Conservation (phyloP, 1,140 invertebrate species). For the Neotoxoptera formosana region DNA sequence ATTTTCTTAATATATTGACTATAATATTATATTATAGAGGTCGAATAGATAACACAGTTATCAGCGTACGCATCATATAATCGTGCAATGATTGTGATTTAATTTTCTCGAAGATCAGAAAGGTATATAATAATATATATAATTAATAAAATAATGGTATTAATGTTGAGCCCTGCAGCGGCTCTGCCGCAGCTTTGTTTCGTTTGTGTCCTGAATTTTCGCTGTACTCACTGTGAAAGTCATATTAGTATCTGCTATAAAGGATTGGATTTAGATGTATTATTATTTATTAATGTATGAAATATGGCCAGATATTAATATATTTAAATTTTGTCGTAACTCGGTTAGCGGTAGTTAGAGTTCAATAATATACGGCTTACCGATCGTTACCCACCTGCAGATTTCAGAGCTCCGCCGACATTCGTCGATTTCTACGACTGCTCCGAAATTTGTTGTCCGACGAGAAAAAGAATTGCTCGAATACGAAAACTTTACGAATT, state of each 20-base stretch:
- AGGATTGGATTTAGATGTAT: background rate
- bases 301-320: background rate
- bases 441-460: background rate
- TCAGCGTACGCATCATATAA: accelerated
- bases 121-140: no score
- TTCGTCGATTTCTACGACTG: background rate
- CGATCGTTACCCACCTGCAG: background rate
- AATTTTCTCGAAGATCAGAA: background rate
- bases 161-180: background rate
- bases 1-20: background rate
- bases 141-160: background rate
- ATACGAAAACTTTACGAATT: background rate
- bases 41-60: background rate
- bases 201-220: background rate
- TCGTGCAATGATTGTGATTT: background rate
- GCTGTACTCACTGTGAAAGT: background rate
- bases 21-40: no score
- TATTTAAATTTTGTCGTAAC: background rate
- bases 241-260: background rate
- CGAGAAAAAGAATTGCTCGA: background rate
- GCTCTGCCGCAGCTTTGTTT: background rate
- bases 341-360: no score
- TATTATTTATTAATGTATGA: no score
- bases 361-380: no score
- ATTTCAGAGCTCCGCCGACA: background rate